Conservation (phyloP, 2,888 invertebrate genomes). For the Eubasilissa splendida region DNA sequence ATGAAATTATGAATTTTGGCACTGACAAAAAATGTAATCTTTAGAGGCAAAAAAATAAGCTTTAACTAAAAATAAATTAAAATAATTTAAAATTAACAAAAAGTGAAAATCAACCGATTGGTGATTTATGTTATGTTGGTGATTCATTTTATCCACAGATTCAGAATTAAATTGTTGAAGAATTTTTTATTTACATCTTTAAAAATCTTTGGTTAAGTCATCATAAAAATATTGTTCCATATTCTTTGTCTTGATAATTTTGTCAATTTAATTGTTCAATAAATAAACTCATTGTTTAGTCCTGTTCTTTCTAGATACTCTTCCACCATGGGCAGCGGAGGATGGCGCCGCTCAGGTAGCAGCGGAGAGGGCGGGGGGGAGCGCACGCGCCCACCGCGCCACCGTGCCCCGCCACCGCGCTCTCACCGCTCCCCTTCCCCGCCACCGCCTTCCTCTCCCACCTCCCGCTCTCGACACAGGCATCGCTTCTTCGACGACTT, state of each 20-base stretch:
- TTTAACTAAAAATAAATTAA: too few species aligned
- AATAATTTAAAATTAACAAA: too few species aligned
- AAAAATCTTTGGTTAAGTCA: too few species aligned
- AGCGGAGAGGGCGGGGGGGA: conserved; percentile 74
- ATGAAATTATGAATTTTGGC: too few species aligned
- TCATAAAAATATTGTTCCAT: neutral
- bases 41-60: too few species aligned
- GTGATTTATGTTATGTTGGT: too few species aligned
- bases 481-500: conserved; percentile 58
- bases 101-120: too few species aligned
- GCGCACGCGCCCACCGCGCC: conserved; percentile 58
- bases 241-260: neutral
- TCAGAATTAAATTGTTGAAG: too few species aligned
- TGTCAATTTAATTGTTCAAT: neutral
- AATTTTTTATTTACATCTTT: too few species aligned
- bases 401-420: conserved; percentile 58
- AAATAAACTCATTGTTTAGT: neutral
- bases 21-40: too few species aligned
- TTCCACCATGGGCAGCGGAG: conserved; percentile 66
- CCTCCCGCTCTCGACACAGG: conserved; percentile 59
- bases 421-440: conserved; percentile 53
- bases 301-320: conserved; percentile 63
- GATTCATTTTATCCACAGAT: too few species aligned
- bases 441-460: conserved; percentile 60
- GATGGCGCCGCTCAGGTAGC: conserved; percentile 66